These are phyloP conservation scores for Pegoplata infirma DNA, from an alignment of 2,888 invertebrate genomes.

Conservation along the genomic window DNA sequence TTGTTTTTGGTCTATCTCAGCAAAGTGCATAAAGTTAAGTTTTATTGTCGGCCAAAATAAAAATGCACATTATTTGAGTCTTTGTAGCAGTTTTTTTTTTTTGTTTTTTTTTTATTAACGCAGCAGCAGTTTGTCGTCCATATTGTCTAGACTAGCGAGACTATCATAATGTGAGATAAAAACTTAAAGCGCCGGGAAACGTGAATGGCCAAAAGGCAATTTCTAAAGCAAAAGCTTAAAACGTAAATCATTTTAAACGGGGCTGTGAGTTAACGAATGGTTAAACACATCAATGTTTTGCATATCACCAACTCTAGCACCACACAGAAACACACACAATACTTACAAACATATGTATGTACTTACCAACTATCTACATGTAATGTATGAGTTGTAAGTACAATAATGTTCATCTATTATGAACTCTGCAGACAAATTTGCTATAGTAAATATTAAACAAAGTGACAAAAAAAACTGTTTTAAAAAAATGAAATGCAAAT, in stretches of 20 bases:
- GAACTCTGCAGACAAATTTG: not conserved
- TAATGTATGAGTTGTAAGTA: not conserved
- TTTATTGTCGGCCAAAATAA: constrained; percentile 27
- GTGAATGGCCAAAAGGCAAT: constrained; percentile 34
- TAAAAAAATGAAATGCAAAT: constrained; percentile 13
- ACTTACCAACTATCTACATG: not conserved
- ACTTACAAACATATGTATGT: not conserved
- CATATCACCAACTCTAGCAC: not conserved
- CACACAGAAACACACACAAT: not conserved
- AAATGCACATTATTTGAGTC: constrained; percentile 10
- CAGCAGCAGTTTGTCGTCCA: constrained; percentile 30
- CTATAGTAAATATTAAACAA: not conserved
- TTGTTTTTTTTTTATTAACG: constrained; percentile 21
- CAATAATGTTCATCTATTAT: constrained; percentile 8
- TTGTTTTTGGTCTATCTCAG: not conserved
- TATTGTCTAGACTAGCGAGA: constrained; percentile 56
- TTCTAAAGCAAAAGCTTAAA: constrained; percentile 24
- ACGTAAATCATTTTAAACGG: constrained; percentile 26
- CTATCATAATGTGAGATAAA: constrained; percentile 43
- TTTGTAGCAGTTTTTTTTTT: constrained; percentile 17
- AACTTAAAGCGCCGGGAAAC: constrained; percentile 11
- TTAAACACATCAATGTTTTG: constrained; percentile 7
- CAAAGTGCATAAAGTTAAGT: constrained; percentile 27
- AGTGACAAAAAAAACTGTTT: not conserved
- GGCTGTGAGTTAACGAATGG: not conserved